A percentile compares a stretch with the other conserved stretches of the same genome.
These are phyloP conservation scores for Zosterops pallidus DNA, from an alignment of 2,113 vertebrate species.

Conservation along the genomic window DNA sequence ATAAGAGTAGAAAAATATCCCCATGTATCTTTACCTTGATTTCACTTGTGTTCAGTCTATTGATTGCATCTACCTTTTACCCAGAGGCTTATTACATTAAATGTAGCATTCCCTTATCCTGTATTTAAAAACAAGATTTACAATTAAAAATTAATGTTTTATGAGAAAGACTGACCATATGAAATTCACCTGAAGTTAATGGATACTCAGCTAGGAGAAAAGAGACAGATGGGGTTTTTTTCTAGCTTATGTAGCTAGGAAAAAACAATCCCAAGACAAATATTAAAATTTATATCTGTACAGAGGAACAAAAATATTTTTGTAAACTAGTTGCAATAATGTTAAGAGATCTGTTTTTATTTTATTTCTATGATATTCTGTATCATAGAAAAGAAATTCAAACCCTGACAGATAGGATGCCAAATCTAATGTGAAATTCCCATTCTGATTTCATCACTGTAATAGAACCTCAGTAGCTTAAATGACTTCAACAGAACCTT, in stretches of 20 bases:
- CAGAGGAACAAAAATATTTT: neutral
- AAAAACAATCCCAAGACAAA: neutral
- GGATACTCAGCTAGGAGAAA: neutral
- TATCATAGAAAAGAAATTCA: neutral
- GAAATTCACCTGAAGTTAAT: neutral
- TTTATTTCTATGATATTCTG: neutral
- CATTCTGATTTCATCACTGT: neutral
- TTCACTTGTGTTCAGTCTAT: neutral
- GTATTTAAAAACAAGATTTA: neutral
- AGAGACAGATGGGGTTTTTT: accelerated
- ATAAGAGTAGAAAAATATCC: neutral
- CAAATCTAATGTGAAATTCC: neutral
- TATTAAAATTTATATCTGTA: neutral
- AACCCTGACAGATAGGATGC: neutral
- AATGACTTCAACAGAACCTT: neutral
- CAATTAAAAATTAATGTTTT: neutral
- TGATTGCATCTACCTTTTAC: neutral
- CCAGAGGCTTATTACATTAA: neutral
- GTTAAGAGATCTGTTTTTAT: neutral
- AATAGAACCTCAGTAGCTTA: neutral
- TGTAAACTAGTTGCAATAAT: neutral
- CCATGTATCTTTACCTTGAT: neutral
- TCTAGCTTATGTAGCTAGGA: neutral
- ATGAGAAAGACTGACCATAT: neutral
- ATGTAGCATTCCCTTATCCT: neutral